Percentiles rank a stretch among this genome's conserved stretches.
These are phyloP conservation scores for Protobothrops flavoviridis DNA, from an alignment of 2,113 vertebrate species.

Conservation along the genomic window DNA sequence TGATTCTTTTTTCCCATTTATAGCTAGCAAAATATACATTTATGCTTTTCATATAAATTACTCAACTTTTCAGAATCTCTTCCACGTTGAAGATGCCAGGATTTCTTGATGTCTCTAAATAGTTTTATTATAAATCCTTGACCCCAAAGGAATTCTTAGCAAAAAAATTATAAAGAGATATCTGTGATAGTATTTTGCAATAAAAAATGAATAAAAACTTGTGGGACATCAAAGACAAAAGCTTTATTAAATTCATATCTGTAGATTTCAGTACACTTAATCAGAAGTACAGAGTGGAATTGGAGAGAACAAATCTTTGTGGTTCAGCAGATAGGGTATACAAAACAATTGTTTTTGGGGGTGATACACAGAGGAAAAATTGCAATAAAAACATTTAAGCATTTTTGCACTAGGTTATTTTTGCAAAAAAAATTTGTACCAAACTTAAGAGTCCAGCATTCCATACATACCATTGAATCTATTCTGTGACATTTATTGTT, in stretches of 20 bases:
- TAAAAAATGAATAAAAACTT: not conserved
- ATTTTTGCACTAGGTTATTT: not conserved
- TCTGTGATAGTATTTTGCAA: not conserved
- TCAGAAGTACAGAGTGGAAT: not conserved
- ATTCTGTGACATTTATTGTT: not conserved
- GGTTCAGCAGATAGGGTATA: not conserved
- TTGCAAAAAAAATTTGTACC: not conserved
- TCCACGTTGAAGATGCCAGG: not conserved
- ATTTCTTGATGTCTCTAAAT: not conserved
- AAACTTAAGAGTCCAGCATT: not conserved
- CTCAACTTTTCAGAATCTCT: not conserved
- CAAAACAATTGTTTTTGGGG: not conserved
- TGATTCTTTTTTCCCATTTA: not conserved
- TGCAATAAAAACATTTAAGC: not conserved
- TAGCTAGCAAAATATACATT: not conserved
- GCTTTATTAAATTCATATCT: not conserved
- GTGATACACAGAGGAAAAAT: not conserved
- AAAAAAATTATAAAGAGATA: not conserved
- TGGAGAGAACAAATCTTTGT: not conserved
- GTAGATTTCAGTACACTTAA: not conserved
- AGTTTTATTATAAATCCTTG: not conserved
- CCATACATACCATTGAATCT: not conserved
- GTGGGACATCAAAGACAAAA: not conserved
- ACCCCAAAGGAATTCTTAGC: not conserved
- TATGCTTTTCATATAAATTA: not conserved